Base-by-base conservation (phyloP, 2,113 vertebrate species). In the Bostrychus sinensis region DNA sequence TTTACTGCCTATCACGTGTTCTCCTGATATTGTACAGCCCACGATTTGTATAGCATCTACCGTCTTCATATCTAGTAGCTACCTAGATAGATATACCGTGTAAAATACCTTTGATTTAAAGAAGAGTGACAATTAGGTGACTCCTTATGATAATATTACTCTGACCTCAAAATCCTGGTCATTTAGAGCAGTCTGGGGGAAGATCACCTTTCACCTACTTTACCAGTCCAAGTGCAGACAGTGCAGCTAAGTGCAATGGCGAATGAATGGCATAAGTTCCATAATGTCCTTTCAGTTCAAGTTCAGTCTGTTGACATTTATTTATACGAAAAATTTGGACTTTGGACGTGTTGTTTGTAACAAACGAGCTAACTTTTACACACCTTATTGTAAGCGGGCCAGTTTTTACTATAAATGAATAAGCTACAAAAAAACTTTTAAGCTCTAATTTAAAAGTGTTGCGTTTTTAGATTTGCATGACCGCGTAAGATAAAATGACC, bases 141-240 rank as follows among this genome's bases (percentile, higher is more conserved):
- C 17, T 28, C 5, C 3, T 22, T 30, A 14, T 13, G 11, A 36
- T 56, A 42, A 70, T 37, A 43, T 60, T 45, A 38, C 4, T 5
- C 1, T 84, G 84, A 88, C 84, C 83, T 82, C 75, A 62, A 48
- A 30, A 4, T 60, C 56, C 63, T 13, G 0, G 61, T 41, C 45
- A 16, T 30, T 20, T 57, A 42, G n/a, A 25, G 41, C 20, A 42
- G 38, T 1, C 34, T 22, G 41, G 43, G 60, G 48, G 34, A 48
- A 36, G 41, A 37, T 70, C 86, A 91, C 81, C 91, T 77, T 88
- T 92, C 83, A 89, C 90, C 90, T 69, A 91, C 36, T 91, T 88
- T 73, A 25, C 67, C 19, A 23, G 37, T 70, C 56, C 77, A 70
- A 10, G 69, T 26, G 56, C 17, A 53, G 22, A 17, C 12, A 56